Percentiles rank a stretch among this genome's conserved stretches.
These are phyloP conservation scores for Nesogale talazaci DNA, from an alignment of 2,113 vertebrate species.

Conservation along the genomic window DNA sequence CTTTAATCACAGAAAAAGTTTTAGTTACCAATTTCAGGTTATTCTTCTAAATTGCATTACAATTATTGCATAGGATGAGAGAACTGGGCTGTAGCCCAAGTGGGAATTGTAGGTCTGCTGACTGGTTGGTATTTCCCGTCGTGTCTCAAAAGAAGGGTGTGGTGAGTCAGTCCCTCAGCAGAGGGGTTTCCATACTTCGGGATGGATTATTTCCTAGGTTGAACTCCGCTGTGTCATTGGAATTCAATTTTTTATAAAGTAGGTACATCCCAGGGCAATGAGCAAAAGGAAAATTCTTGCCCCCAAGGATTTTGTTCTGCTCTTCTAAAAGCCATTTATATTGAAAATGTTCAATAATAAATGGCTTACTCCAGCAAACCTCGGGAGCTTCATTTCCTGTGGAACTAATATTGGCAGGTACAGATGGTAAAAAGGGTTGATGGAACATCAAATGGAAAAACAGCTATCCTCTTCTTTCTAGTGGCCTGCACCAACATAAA, in stretches of 20 bases:
- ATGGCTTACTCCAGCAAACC: not conserved
- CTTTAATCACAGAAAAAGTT: not conserved
- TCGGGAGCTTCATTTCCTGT: conserved; percentile 58
- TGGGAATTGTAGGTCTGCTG: conserved; percentile 44
- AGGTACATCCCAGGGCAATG: conserved; percentile 16
- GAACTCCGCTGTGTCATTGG: not conserved
- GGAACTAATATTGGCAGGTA: not conserved
- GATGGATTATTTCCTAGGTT: not conserved
- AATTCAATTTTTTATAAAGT: conserved; percentile 43
- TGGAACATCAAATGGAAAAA: not conserved
- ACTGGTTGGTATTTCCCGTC: conserved; percentile 44
- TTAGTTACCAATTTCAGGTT: conserved; percentile 41
- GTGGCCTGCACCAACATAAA: not conserved
- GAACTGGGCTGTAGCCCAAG: conserved; percentile 3
- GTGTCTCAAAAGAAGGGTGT: conserved; percentile 31
- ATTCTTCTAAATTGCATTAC: conserved; percentile 19
- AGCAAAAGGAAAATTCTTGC: not conserved
- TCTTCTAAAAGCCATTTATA: not conserved
- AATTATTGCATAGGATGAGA: conserved; percentile 15
- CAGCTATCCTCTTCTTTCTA: not conserved
- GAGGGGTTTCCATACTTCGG: not conserved
- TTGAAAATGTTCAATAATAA: conserved; percentile 59
- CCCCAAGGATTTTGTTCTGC: conserved; percentile 32
- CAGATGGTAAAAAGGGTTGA: not conserved
- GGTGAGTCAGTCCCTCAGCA: not conserved